phyloP scores from a whole-genome alignment of 2,797 vertebrate genomes.

The Acipenser oxyrinchus region DNA sequence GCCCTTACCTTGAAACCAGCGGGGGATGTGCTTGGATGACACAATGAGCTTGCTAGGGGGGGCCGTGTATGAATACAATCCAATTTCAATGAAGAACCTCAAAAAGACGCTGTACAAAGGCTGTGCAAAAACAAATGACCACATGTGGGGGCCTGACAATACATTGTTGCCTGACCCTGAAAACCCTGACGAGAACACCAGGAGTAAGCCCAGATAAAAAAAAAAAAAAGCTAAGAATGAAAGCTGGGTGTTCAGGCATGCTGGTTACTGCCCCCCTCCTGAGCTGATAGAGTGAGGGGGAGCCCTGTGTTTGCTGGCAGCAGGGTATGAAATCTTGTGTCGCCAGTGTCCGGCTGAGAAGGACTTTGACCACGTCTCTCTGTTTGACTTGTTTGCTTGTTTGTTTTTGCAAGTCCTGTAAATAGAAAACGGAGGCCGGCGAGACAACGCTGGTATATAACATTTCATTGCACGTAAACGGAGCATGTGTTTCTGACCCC shows the following conservation, averaged over 20 bases:
- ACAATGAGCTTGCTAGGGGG: not conserved
- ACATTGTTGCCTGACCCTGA: not conserved
- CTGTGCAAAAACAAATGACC: not conserved
- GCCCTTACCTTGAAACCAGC: not conserved
- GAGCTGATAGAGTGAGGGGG: not conserved
- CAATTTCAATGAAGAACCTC: not conserved
- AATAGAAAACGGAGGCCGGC: not conserved
- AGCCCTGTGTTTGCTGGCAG: not conserved
- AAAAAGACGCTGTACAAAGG: not conserved
- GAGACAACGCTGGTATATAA: conserved; percentile 4
- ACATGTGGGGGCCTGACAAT: not conserved
- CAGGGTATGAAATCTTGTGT: not conserved
- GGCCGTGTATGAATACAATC: not conserved
- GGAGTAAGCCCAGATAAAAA: not conserved
- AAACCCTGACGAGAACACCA: not conserved
- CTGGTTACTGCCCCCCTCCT: too few species aligned
- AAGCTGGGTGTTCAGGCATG: not conserved
- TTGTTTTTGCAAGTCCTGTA: conserved; percentile 13
- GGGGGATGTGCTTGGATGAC: not conserved
- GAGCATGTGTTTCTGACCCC: too few species aligned
- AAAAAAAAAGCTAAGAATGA: not conserved
- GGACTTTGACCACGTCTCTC: not conserved
- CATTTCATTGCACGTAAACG: too few species aligned
- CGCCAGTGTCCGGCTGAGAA: conserved; percentile 3
- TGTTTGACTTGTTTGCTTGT: conserved; percentile 21